Percentiles rank a stretch among this genome's conserved stretches.
phyloP scores from a whole-genome alignment of 2,888 invertebrate species.

The Ametastegia equiseti region DNA sequence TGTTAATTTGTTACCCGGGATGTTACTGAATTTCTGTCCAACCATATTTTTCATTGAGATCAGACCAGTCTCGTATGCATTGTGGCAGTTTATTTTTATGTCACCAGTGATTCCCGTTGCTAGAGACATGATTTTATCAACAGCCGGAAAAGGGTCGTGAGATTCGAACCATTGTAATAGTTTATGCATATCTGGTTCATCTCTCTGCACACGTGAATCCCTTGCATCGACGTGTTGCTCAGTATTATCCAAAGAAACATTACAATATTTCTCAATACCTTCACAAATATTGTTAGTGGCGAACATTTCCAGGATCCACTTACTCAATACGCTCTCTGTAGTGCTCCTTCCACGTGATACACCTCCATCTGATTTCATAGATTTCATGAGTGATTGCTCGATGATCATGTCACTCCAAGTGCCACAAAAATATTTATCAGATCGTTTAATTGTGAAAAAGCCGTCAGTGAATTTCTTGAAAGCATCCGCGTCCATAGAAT shows the following conservation, averaged over 20 bases:
- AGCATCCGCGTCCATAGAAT: not conserved
- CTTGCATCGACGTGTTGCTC: conserved; percentile 59
- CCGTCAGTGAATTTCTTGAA: conserved; percentile 49
- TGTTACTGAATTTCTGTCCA: too few species aligned
- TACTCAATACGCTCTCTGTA: conserved; percentile 45
- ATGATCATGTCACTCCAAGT: conserved; percentile 19
- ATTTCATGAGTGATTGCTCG: conserved; percentile 57
- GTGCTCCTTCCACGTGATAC: conserved; percentile 56
- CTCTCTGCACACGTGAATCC: conserved; percentile 54
- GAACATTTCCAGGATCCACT: conserved; percentile 54
- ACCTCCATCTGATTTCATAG: conserved; percentile 55
- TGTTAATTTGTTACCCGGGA: too few species aligned
- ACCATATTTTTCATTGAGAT: conserved; percentile 4
- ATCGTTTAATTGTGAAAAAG: not conserved
- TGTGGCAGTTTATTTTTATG: conserved; percentile 55
- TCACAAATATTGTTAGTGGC: conserved; percentile 53
- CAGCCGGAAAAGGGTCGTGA: conserved; percentile 56
- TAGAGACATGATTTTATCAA: conserved; percentile 50
- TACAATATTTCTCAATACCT: conserved; percentile 51
- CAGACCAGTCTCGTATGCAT: conserved; percentile 50
- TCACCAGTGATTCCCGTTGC: conserved; percentile 55
- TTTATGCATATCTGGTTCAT: conserved; percentile 55
- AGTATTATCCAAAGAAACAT: conserved; percentile 35
- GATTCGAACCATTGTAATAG: conserved; percentile 54
- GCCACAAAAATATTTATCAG: not conserved